Evolutionary conservation across 2,797 vertebrate genomes (phyloP).

Genomic region (Artibeus jamaicensis): DNA sequence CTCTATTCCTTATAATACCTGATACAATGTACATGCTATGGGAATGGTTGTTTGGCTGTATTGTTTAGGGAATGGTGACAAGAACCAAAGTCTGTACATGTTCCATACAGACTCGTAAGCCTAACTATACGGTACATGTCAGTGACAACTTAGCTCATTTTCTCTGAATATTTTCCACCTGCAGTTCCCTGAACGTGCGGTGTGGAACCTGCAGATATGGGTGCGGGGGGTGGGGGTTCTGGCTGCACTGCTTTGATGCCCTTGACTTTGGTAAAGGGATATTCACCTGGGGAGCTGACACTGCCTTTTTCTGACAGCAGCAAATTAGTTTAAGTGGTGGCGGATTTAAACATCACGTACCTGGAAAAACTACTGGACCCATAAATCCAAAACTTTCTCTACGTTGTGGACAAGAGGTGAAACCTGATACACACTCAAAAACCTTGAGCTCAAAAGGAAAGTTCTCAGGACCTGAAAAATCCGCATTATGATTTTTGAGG

Average conservation of each 20-base stretch:
- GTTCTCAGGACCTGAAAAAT: conserved; percentile 6
- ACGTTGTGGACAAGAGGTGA: neutral
- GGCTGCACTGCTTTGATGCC: neutral
- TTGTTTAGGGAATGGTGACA: neutral
- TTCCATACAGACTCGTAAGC: neutral
- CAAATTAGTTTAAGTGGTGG: conserved; percentile 50
- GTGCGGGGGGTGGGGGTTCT: too few species aligned
- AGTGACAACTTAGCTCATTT: neutral
- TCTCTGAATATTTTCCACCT: neutral
- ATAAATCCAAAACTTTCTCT: conserved; percentile 71
- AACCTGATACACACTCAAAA: conserved; percentile 55
- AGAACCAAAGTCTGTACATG: neutral
- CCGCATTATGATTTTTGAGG: neutral
- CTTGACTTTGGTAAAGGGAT: neutral
- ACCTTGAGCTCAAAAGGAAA: conserved; percentile 44
- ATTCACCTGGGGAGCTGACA: conserved; percentile 39
- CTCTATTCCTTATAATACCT: neutral
- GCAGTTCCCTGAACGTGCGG: neutral
- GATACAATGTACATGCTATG: neutral
- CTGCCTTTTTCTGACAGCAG: conserved; percentile 31
- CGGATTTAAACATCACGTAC: conserved; percentile 53
- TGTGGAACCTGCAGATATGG: neutral
- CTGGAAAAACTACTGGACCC: conserved; percentile 50
- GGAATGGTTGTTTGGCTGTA: neutral
- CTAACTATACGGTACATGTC: neutral